Conservation (phyloP, 2,888 invertebrate species). For the Nasonia oneida region DNA sequence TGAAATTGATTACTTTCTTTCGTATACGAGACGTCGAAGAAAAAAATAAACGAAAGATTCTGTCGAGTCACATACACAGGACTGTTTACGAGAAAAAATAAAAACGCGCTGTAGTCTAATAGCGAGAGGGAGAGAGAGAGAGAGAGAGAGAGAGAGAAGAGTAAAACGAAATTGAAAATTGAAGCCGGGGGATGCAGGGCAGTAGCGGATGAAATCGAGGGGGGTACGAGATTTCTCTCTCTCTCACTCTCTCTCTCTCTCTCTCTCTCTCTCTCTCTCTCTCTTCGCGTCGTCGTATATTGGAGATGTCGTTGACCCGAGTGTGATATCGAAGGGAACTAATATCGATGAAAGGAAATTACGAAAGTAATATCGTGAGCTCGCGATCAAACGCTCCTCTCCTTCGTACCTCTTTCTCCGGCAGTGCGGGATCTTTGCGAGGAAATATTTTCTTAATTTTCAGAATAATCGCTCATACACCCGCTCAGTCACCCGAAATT, state of each 20-base stretch:
- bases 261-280: too few species aligned
- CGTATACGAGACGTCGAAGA: neutral
- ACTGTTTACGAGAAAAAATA: neutral
- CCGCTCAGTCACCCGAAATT: neutral
- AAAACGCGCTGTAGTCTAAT: neutral
- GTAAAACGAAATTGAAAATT: slow-evolving; percentile 16
- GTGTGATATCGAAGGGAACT: slow-evolving; percentile 53
- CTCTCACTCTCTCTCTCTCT: too few species aligned
- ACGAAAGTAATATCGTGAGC: slow-evolving; percentile 58
- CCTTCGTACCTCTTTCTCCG: neutral
- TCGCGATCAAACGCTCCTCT: slow-evolving; percentile 39
- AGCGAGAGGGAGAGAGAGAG: neutral
- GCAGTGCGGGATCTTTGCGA: neutral
- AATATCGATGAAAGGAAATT: slow-evolving; percentile 61
- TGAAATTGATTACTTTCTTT: neutral
- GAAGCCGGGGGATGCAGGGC: neutral
- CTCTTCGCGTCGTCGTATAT: slow-evolving; percentile 24
- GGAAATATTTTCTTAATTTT: neutral
- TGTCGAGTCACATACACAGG: too few species aligned
- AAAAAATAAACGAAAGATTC: too few species aligned
- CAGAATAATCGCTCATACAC: too few species aligned
- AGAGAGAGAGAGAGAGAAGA: neutral
- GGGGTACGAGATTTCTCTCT: neutral
- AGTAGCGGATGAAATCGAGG: neutral
- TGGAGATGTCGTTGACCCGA: slow-evolving; percentile 42